These are phyloP conservation scores for Diorhabda sublineata DNA, from an alignment of 1,140 invertebrate genomes.

Conservation along the genomic window DNA sequence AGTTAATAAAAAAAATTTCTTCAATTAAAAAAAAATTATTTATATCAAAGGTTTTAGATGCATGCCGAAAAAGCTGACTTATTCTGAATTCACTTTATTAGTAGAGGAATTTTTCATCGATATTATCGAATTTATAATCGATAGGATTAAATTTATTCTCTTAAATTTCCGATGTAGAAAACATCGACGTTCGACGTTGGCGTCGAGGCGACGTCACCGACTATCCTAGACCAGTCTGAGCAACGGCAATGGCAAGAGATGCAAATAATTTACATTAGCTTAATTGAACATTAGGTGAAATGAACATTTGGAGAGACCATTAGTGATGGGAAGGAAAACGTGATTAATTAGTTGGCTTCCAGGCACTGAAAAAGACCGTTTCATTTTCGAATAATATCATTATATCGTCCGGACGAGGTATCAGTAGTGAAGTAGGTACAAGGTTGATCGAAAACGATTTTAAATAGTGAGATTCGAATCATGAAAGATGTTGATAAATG, in stretches of 20 bases:
- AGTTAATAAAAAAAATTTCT: no score
- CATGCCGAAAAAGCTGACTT: no score
- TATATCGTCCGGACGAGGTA: constrained; percentile 13
- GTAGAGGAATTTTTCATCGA: no score
- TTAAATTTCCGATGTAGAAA: no score
- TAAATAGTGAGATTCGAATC: not conserved
- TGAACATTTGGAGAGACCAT: constrained; percentile 47
- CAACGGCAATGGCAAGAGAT: constrained; percentile 35
- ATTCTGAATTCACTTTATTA: no score
- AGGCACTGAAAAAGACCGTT: constrained; percentile 26
- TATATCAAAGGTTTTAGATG: no score
- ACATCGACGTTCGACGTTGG: not conserved
- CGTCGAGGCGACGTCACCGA: not conserved
- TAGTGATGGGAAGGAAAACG: constrained; percentile 42
- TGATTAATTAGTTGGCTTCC: constrained; percentile 43
- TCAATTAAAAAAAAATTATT: no score
- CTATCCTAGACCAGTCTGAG: not conserved
- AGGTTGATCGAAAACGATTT: not conserved
- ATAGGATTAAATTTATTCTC: no score
- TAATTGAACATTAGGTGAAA: constrained; percentile 49
- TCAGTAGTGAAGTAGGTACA: not conserved
- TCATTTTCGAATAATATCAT: constrained; percentile 29
- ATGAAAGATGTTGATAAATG: no score
- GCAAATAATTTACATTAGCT: constrained; percentile 46
- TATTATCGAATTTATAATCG: no score